These are phyloP conservation scores for Rotaria socialis DNA, from an alignment of 2,888 invertebrate genomes.

Conservation along the genomic window DNA sequence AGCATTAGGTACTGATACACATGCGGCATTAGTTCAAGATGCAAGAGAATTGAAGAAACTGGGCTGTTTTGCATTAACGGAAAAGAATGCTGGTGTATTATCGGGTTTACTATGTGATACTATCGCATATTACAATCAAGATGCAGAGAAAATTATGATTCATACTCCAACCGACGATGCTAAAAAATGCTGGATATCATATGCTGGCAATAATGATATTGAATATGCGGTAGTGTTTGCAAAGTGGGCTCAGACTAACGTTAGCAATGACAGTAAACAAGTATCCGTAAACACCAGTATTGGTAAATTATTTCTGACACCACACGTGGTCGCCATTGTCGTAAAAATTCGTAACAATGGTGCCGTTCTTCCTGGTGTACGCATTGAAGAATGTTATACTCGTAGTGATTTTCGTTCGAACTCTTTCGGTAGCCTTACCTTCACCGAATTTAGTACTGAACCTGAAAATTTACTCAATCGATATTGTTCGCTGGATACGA, in stretches of 20 bases:
- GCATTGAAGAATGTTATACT: neutral
- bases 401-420: constrained; percentile 28
- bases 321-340: neutral
- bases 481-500: constrained; percentile 4
- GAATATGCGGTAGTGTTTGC: constrained; percentile 32
- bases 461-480: constrained; percentile 12
- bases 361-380: neutral
- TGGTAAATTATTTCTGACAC: constrained; percentile 30
- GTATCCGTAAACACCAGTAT: neutral
- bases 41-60: neutral
- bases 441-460: neutral
- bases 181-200: constrained; percentile 32
- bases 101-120: constrained; percentile 15
- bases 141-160: neutral
- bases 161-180: neutral
- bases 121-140: constrained; percentile 15
- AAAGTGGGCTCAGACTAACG: neutral
- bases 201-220: constrained; percentile 6
- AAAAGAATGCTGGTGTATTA: neutral
- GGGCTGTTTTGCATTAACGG: neutral
- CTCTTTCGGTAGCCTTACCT: constrained; percentile 4
- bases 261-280: neutral
- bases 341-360: neutral
- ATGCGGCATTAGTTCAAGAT: neutral
- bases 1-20: neutral